Conservation (phyloP, 2,113 vertebrate genomes). For the Scolopax mira region DNA sequence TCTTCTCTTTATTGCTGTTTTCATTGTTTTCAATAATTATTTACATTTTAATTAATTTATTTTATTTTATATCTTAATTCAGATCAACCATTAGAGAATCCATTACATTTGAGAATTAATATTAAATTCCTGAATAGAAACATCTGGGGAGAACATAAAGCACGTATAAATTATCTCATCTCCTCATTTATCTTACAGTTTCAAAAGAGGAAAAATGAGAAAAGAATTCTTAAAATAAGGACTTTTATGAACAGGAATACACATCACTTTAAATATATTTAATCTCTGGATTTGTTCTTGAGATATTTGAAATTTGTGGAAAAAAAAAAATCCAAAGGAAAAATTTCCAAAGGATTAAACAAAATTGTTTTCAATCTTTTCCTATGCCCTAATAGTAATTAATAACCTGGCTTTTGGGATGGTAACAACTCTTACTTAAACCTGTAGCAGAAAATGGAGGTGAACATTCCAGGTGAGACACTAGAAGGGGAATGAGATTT, state of each 20-base stretch:
- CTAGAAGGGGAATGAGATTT: not conserved
- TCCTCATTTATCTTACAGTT: not conserved
- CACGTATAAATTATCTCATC: not conserved
- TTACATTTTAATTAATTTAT: conserved; percentile 18
- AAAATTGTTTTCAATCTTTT: not conserved
- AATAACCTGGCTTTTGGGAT: not conserved
- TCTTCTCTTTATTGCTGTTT: not conserved
- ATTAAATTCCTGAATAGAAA: not conserved
- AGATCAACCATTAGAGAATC: conserved; percentile 6
- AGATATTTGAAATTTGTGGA: not conserved
- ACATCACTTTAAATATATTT: not conserved
- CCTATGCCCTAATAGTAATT: not conserved
- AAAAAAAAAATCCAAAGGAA: not conserved
- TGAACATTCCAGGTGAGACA: not conserved
- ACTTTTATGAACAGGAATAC: not conserved
- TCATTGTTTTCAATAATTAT: not conserved
- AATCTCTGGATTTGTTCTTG: not conserved
- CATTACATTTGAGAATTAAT: not conserved
- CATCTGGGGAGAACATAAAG: not conserved
- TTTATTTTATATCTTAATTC: not conserved
- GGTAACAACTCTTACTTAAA: not conserved
- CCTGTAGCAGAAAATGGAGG: not conserved
- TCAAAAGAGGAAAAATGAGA: not conserved
- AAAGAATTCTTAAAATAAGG: not conserved
- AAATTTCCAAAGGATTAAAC: not conserved